Evolutionary conservation across 2,113 vertebrate species (phyloP).

Genomic region (Nesoenas mayeri): DNA sequence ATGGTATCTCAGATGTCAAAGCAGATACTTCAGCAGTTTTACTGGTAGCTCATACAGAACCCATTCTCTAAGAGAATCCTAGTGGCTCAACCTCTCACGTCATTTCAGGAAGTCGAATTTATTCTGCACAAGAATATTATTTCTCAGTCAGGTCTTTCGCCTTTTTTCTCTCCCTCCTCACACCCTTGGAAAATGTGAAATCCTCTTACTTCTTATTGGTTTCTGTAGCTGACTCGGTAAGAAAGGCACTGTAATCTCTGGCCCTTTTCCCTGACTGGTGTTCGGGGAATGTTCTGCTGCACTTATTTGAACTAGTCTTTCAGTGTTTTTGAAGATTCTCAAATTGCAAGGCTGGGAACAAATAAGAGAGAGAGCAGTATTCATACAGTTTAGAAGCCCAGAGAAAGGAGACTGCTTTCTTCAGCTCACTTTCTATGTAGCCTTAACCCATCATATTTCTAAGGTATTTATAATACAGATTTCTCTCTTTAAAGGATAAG

Average conservation of each 20-base stretch:
- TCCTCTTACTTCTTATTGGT: background rate
- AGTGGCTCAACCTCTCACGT: background rate
- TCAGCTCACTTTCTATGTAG: background rate
- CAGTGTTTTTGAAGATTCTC: background rate
- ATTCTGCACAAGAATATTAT: background rate
- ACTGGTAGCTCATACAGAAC: background rate
- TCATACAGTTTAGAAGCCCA: background rate
- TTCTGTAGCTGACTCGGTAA: background rate
- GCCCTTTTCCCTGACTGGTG: background rate
- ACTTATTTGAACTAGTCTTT: background rate
- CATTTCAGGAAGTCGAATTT: background rate
- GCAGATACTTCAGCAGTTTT: background rate
- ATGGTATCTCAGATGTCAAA: background rate
- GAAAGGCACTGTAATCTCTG: background rate
- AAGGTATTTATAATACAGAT: background rate
- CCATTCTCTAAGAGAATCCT: background rate
- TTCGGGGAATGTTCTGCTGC: background rate
- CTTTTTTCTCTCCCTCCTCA: rapidly evolving
- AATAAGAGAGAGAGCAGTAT: background rate
- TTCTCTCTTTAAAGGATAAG: background rate
- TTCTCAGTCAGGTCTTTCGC: background rate
- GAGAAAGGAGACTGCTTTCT: background rate
- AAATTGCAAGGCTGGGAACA: background rate
- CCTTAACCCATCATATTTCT: background rate
- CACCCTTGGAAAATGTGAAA: background rate